Evolutionary conservation across 2,888 invertebrate genomes (phyloP), one percentile per base, ranked within the genome.

Genomic region (Agrilus mali): DNA sequence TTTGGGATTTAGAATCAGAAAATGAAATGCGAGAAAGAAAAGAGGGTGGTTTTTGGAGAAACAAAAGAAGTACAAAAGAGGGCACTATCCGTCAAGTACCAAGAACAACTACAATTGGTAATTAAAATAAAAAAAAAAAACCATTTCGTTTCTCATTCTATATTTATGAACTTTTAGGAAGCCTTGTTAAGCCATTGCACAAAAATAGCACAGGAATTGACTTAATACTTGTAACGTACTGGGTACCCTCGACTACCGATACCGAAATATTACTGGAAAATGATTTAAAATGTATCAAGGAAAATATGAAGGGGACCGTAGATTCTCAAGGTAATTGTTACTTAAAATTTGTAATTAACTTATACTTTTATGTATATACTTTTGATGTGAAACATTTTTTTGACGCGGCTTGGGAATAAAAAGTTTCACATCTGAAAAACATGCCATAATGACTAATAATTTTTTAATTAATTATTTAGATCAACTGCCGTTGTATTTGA

Each of bases 171-270:
- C n/a, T 55, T 55, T 40, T 44, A 64, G 63, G 63, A 27, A 55
- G 59, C n/a, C 48, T 65, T 20, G 42, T 60, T 17, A 54, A 60
- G 33, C 51, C 64, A 5, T 44, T 57, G 12, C 55, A 60, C 39
- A 39, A 49, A 12, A 52, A 57, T 7, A 64, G 71, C 37, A 68
- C 69, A 39, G 57, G 72, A 1, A 60, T 77, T 48, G 78, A 86
- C 64, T 66, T 85, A 39, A 70, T 82, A 14, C 85, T 86, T 60
- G 74, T 82, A 5, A 78, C 84, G 7, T 84, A 83, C 57, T 83
- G 86, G 77, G 71, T 82, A 50, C 82, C 80, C 49, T 74, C 80
- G 0, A 74, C 78, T 46, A 65, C 67, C 22, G 69, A 68, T 52
- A 69, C 74, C 47, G 74, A 74, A 36, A 61, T 75, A 34, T 61